Evolutionary conservation across 2,888 invertebrate species (phyloP).

Genomic region (Sturmia bella): DNA sequence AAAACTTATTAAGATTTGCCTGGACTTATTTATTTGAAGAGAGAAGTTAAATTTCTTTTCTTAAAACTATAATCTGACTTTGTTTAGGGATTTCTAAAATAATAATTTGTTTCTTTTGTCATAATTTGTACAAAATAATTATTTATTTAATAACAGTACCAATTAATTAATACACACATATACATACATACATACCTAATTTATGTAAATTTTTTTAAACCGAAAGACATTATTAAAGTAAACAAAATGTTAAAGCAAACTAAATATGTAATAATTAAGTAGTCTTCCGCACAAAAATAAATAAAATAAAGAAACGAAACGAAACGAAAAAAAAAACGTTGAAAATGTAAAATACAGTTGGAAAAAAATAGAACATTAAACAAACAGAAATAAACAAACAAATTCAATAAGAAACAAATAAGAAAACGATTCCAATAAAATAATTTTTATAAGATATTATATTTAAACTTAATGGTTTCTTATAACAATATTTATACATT

Average conservation of each 20-base stretch:
- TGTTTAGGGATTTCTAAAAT: conserved; percentile 69
- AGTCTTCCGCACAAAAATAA: conserved; percentile 78
- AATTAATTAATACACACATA: conserved; percentile 20
- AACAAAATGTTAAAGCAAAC: conserved; percentile 65
- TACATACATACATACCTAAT: conserved; percentile 2
- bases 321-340: not conserved
- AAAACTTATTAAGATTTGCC: not conserved
- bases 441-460: conserved; percentile 55
- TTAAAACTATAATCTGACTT: conserved; percentile 67
- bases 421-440: conserved; percentile 67
- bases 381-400: not conserved
- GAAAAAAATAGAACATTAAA: conserved; percentile 15
- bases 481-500: conserved; percentile 59
- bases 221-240: conserved; percentile 62
- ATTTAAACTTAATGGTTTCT: conserved; percentile 63
- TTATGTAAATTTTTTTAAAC: conserved; percentile 34
- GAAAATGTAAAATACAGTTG: not conserved
- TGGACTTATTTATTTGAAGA: conserved; percentile 2
- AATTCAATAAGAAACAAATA: conserved; percentile 21
- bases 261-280: conserved; percentile 73
- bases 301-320: conserved; percentile 29
- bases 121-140: conserved; percentile 19
- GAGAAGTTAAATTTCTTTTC: not conserved
- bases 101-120: conserved; percentile 16
- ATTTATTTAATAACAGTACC: conserved; percentile 36